Evolutionary conservation across 1,140 invertebrate genomes (phyloP), one percentile per base, ranked within the genome.

Genomic region (Nymphalis io): DNA sequence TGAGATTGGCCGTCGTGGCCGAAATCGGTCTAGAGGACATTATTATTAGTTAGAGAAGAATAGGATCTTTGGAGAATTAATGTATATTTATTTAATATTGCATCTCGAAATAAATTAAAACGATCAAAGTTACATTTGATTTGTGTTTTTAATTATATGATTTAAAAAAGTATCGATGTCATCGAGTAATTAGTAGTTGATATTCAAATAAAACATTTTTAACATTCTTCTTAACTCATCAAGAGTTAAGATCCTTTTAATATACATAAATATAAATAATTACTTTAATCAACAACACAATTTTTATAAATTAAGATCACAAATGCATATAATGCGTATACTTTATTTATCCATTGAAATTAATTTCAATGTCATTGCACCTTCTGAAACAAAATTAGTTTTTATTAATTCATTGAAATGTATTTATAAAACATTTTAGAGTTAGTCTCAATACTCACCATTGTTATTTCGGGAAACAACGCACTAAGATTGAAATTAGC

Each of bases 401-500:
- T 27, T 60, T 61, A 16, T 39, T 60, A 48, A 15, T 27, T 48
- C 59, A 6, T 57, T 46, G n/a, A 20, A 53, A 13, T 2, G 23
- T 10, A 15, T 55, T 55, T 55, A 58, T 48, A 39, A 33, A 23
- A 55, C 16, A 57, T 33, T 21, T 55, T 18, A 38, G 55, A 53
- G 40, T 11, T 39, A 38, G 60, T 5, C 20, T 6, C 0, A 3
- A 53, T 53, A 78, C 83, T 86, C 72, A 90, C 88, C 88, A 88
- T 91, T 39, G 89, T 89, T 64, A 91, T 91, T 84, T 91, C 89
- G 27, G 89, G 89, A 79, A 91, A 91, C 70, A 91, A 86, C 39
- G 89, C 87, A 60, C 89, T 91, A 2, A 91, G 79, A 46, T 90
- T 90, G 64, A 91, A 91, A 68, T 90, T 91, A 53, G 88, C 85